These are phyloP conservation scores for Pandemis heparana DNA, from an alignment of 2,888 invertebrate species.

Conservation along the genomic window DNA sequence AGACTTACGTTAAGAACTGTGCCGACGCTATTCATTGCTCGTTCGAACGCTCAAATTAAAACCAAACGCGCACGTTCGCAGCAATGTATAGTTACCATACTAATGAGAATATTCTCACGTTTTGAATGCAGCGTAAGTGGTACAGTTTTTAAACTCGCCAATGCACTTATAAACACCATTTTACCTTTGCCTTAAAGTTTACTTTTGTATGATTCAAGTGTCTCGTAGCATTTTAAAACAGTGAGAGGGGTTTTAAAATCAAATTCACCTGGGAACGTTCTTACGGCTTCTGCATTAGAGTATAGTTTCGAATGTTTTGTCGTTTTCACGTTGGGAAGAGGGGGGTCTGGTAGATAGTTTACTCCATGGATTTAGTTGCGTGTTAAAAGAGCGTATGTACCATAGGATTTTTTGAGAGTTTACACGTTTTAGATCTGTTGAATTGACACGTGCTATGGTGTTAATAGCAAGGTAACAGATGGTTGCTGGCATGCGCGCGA, in stretches of 20 bases:
- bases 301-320: background rate
- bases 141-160: slow-evolving; percentile 23
- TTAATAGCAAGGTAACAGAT: slow-evolving; percentile 69
- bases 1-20: slow-evolving; percentile 50
- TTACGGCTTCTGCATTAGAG: background rate
- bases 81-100: slow-evolving; percentile 56
- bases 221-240: background rate
- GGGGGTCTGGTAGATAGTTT: slow-evolving; percentile 32
- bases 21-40: slow-evolving; percentile 66
- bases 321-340: background rate
- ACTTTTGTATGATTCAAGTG: slow-evolving; percentile 5
- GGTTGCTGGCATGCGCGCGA: slow-evolving; percentile 49
- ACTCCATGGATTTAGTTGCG: slow-evolving; percentile 45
- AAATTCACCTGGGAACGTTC: slow-evolving; percentile 10
- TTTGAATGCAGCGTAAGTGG: slow-evolving; percentile 39
- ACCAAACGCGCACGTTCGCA: slow-evolving; percentile 36
- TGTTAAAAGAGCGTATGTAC: background rate
- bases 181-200: slow-evolving; percentile 6
- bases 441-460: slow-evolving; percentile 73
- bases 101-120: slow-evolving; percentile 46
- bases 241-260: slow-evolving; percentile 23
- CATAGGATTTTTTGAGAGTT: background rate
- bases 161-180: slow-evolving; percentile 2
- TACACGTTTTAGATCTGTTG: background rate
- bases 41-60: slow-evolving; percentile 48